Evolutionary conservation across 2,113 vertebrate species (phyloP).

Genomic region (Chaetodon auriga): DNA sequence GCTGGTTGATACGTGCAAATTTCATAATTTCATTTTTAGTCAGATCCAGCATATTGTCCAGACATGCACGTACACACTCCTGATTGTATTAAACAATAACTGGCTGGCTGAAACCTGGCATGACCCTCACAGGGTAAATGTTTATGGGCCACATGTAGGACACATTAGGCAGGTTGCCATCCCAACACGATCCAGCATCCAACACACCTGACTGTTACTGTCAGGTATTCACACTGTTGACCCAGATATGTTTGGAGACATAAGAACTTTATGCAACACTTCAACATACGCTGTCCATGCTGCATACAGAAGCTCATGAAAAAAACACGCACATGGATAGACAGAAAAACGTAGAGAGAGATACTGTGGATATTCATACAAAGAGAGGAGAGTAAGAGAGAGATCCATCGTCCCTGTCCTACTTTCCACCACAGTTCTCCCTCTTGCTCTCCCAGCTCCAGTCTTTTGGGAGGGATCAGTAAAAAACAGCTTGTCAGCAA

Average conservation of each 20-base stretch:
- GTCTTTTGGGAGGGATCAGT: constrained; percentile 64
- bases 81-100: neutral
- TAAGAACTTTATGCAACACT: neutral
- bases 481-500: constrained; percentile 62
- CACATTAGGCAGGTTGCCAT: neutral
- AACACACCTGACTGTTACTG: neutral
- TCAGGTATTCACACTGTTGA: neutral
- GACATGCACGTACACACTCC: neutral
- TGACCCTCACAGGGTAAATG: neutral
- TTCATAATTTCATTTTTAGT: too few species aligned
- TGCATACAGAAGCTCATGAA: neutral
- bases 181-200: neutral
- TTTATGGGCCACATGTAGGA: constrained; percentile 3
- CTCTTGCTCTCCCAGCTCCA: constrained; percentile 35
- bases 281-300: neutral
- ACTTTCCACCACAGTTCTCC: constrained; percentile 53
- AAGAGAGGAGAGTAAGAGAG: constrained; percentile 12
- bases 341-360: neutral
- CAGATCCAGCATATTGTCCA: neutral
- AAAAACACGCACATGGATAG: neutral
- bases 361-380: constrained; percentile 32
- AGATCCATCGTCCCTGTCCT: constrained; percentile 56
- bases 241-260: neutral
- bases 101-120: too few species aligned
- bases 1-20: neutral